These are phyloP conservation scores for Enchytraeus crypticus DNA, from an alignment of 2,888 invertebrate genomes.

Conservation along the genomic window DNA sequence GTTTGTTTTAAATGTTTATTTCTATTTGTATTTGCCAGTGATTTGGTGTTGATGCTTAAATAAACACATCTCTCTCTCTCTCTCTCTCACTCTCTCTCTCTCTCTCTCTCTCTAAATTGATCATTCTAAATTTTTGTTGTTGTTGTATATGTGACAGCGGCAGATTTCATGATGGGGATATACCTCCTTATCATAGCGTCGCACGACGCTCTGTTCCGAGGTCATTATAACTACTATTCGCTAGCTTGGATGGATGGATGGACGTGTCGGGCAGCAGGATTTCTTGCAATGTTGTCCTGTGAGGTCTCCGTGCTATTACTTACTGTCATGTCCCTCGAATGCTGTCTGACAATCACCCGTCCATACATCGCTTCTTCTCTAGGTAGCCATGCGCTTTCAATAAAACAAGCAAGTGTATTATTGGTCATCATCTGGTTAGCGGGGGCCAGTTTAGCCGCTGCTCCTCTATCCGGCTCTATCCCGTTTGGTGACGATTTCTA, in stretches of 20 bases:
- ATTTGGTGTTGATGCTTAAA: no score
- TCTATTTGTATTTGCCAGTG: no score
- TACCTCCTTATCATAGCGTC: slow-evolving; percentile 22
- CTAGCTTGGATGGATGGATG: slow-evolving; percentile 60
- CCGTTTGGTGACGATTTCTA: slow-evolving; percentile 51
- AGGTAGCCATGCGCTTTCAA: no score
- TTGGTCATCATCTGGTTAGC: slow-evolving; percentile 33
- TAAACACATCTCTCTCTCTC: no score
- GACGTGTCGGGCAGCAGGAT: slow-evolving; percentile 58
- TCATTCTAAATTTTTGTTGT: no score
- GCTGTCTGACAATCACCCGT: slow-evolving; percentile 48
- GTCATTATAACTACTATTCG: slow-evolving; percentile 51
- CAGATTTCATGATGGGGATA: slow-evolving; percentile 25
- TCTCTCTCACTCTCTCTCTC: no score
- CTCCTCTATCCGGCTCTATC: slow-evolving; percentile 55
- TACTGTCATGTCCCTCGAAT: slow-evolving; percentile 62
- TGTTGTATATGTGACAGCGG: no score
- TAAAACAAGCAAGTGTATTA: slow-evolving; percentile 46
- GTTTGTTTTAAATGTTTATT: no score
- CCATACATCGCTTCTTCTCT: slow-evolving; percentile 11
- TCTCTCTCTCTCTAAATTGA: no score
- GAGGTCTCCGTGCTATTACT: slow-evolving; percentile 62
- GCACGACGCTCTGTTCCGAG: slow-evolving; percentile 21
- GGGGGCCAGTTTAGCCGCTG: slow-evolving; percentile 56
- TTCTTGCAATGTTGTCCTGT: slow-evolving; percentile 60